Percentiles rank a stretch among this genome's conserved stretches.
phyloP scores from a whole-genome alignment of 2,888 invertebrate genomes.

The Zygogramma bicolorata region DNA sequence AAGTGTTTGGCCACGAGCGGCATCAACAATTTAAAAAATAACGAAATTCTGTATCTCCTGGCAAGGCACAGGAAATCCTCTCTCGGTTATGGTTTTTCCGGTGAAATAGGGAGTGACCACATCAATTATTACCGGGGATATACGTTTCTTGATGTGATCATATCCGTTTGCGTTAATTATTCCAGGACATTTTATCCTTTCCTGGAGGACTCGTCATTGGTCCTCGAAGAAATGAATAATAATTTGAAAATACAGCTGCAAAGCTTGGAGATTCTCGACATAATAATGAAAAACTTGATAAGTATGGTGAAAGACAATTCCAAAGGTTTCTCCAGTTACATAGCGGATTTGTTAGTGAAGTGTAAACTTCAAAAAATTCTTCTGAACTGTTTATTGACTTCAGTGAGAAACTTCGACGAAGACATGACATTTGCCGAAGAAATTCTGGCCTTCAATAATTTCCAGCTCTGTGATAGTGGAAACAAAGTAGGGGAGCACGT shows the following conservation, averaged over 20 bases:
- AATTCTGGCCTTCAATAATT: constrained; percentile 80
- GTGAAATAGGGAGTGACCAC: constrained; percentile 75
- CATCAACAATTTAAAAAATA: constrained; percentile 69
- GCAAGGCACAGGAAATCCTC: constrained; percentile 85
- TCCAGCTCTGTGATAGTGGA: constrained; percentile 70
- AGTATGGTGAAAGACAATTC: constrained; percentile 82
- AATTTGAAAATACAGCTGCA: constrained; percentile 84
- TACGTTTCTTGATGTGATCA: constrained; percentile 84
- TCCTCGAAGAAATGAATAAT: constrained; percentile 76
- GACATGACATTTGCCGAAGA: constrained; percentile 79
- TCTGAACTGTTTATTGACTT: constrained; percentile 83
- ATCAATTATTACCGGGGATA: constrained; percentile 79
- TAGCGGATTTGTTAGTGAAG: constrained; percentile 78
- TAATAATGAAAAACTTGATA: constrained; percentile 79
- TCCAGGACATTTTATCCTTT: constrained; percentile 84
- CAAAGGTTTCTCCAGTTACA: constrained; percentile 81
- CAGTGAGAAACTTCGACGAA: constrained; percentile 74
- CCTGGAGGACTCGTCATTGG: constrained; percentile 76
- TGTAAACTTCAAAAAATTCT: constrained; percentile 88
- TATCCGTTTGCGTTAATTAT: constrained; percentile 82
- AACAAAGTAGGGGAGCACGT: constrained; percentile 73
- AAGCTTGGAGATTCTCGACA: constrained; percentile 79
- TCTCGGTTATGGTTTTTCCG: constrained; percentile 78
- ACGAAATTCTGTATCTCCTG: constrained; percentile 73
- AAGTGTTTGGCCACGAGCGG: constrained; percentile 83